Conservation (phyloP, 2,113 vertebrate species). For the Alexandromys fortis region DNA sequence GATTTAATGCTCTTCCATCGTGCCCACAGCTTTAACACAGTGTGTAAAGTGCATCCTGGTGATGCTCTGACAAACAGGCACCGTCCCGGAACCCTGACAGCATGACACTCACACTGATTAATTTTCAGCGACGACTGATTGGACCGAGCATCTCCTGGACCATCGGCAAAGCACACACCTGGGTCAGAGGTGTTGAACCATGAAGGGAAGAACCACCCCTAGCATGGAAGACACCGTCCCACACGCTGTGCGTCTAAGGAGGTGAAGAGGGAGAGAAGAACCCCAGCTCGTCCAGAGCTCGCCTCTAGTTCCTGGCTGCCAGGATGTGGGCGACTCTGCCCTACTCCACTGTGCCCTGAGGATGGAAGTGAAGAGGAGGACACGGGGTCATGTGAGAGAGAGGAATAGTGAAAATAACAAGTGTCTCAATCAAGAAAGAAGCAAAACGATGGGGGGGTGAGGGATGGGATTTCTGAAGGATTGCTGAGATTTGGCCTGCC, state of each 20-base stretch:
- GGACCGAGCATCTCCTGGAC: background rate
- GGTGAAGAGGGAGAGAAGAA: background rate
- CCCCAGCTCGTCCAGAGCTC: background rate
- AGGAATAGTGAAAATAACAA: background rate
- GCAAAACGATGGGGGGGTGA: rapidly evolving
- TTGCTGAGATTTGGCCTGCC: rapidly evolving
- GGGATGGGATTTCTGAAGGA: background rate
- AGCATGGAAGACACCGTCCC: background rate
- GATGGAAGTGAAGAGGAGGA: no score
- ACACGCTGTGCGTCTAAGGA: background rate
- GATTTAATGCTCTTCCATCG: no score
- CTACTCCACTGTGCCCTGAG: background rate
- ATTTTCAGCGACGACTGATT: background rate
- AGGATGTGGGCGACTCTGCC: rapidly evolving
- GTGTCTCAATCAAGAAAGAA: background rate
- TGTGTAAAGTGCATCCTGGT: no score
- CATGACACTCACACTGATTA: background rate
- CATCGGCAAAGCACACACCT: background rate
- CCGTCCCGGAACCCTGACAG: background rate
- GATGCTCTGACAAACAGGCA: background rate
- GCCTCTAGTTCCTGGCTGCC: background rate
- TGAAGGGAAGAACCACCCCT: background rate
- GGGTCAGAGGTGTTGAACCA: background rate
- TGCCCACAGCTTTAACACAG: background rate
- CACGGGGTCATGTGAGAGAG: background rate